Conservation (phyloP, 2,888 invertebrate species). For the Serripes groenlandicus region DNA sequence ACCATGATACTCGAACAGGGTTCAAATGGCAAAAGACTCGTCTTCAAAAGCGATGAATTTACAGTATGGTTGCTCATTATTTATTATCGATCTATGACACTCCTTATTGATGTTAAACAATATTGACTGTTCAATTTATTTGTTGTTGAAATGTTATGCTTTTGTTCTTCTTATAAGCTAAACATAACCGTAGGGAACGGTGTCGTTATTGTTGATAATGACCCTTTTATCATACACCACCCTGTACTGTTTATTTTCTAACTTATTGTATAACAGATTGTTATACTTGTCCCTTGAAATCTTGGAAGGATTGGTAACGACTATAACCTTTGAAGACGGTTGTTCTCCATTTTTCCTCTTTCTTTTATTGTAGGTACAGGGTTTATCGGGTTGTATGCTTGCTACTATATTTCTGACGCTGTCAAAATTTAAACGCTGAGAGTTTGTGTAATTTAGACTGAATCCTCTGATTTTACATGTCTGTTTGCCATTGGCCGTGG, state of each 20-base stretch:
- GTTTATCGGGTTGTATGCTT: neutral
- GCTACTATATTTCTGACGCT: conserved; percentile 21
- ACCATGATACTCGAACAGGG: conserved; percentile 59
- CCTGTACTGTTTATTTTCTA: conserved; percentile 82
- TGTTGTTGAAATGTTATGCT: too few relatives aligned
- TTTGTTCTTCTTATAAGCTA: too few relatives aligned
- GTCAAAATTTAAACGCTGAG: conserved; percentile 43
- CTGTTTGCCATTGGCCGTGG: conserved; percentile 59
- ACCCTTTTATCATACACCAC: conserved; percentile 64
- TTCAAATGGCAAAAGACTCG: conserved; percentile 53
- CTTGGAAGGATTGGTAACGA: conserved; percentile 51
- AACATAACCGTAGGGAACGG: conserved; percentile 54
- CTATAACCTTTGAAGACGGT: neutral
- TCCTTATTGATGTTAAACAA: too few relatives aligned
- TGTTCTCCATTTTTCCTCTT: conserved; percentile 10
- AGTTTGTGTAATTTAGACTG: conserved; percentile 62
- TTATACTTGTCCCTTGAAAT: conserved; percentile 89
- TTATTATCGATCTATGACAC: too few relatives aligned
- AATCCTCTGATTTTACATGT: conserved; percentile 75
- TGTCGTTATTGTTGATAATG: conserved; percentile 48
- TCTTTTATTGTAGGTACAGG: conserved; percentile 3
- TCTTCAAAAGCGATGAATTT: too few relatives aligned
- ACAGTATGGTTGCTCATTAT: too few relatives aligned
- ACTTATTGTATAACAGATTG: conserved; percentile 89
- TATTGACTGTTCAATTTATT: too few relatives aligned